Conservation (phyloP, 2,113 vertebrate genomes). For the cat (Felis catus) region DNA sequence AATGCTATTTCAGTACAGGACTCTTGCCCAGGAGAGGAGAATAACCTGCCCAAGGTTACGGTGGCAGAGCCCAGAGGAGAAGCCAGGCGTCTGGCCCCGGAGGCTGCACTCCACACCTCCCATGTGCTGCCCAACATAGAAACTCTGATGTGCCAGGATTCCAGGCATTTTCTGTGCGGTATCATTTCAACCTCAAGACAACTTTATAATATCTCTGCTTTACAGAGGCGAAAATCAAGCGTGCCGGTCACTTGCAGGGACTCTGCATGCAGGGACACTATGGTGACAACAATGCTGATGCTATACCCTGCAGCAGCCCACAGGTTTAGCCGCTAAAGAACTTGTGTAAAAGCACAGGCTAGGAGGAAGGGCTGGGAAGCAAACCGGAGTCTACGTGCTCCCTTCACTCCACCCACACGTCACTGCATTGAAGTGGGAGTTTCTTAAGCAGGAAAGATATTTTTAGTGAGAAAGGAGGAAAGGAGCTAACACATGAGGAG, state of each 20-base stretch:
- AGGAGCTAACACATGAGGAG: neutral
- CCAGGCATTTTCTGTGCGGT: no score
- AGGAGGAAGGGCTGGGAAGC: neutral
- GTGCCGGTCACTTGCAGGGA: neutral
- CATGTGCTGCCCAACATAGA: fast-evolving
- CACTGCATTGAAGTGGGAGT: neutral
- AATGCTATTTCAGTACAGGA: neutral
- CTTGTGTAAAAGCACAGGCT: neutral
- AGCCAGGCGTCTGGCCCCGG: neutral
- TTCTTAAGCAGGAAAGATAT: neutral
- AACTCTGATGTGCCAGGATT: neutral
- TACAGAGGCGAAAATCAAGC: neutral
- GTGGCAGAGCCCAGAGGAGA: neutral
- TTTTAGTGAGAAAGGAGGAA: neutral
- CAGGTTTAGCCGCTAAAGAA: neutral
- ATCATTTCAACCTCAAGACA: neutral
- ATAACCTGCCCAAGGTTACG: neutral
- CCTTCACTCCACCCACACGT: neutral
- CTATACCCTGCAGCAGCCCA: neutral
- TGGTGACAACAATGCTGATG: neutral
- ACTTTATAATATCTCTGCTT: neutral
- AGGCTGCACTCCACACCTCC: neutral
- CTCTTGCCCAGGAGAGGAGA: neutral
- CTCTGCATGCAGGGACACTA: neutral
- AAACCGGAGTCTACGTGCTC: neutral